Evolutionary conservation across 2,797 vertebrate genomes (phyloP).

Genomic region (Acestrorhynchus altus): DNA sequence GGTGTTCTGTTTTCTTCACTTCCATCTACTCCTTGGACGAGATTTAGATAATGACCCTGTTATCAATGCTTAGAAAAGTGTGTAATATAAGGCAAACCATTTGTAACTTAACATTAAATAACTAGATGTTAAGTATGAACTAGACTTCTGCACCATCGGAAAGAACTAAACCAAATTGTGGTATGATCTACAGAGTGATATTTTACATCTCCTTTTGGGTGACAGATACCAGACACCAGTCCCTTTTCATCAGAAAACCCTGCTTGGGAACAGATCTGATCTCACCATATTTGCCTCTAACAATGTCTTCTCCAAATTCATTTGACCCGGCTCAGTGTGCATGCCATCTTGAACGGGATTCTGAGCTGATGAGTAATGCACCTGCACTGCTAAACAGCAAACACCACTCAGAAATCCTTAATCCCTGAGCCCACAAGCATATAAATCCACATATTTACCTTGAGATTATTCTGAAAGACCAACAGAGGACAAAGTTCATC

Average conservation of each 20-base stretch:
- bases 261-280: conserved; percentile 1
- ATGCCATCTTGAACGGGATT: neutral
- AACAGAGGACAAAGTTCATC: neutral
- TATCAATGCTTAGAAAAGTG: neutral
- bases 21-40: too few species aligned
- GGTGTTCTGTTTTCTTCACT: too few species aligned
- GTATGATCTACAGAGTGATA: neutral
- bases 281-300: neutral
- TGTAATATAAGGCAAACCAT: conserved; percentile 4
- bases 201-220: neutral
- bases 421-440: neutral
- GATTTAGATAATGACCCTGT: neutral
- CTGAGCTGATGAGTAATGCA: neutral
- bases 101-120: too few species aligned
- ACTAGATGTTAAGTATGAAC: too few species aligned
- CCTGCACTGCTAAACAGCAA: conserved; percentile 11
- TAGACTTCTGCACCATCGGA: too few species aligned
- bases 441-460: conserved; percentile 2
- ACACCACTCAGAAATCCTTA: neutral
- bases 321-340: neutral
- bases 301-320: conserved; percentile 20
- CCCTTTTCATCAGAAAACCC: too few species aligned
- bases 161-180: neutral
- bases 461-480: neutral
- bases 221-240: neutral